Evolutionary conservation across 2,888 invertebrate species (phyloP), one percentile per base, ranked within the genome.

Genomic region (Linnaemya vulpina): DNA sequence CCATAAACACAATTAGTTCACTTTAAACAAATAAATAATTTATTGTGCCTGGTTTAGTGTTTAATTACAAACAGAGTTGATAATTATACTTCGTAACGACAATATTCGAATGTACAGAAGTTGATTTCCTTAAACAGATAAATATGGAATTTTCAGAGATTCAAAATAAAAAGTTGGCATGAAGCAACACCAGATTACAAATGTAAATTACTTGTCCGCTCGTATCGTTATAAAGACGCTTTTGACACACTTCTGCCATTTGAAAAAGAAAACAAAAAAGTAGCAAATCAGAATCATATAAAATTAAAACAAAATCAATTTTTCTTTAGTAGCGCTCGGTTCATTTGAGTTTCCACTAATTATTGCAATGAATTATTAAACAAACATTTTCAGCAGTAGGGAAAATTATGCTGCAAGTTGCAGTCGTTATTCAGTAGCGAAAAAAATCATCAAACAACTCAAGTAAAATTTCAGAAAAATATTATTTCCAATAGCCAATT

Each of bases 1-100:
- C 84, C 79, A 71, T 79, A 80, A 75, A 75, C 9, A 40, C 46
- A 60, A 49, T 77, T 62, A 71, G 43, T 35, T 62, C 43, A 60
- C 74, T 68, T 67, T 7, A 43, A 30, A 30, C 53, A 43, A 63
- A n/a, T 62, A 71, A 53, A 53, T 63, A 71, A 63, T 71, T 63
- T 43, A 63, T 63, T 20, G 53, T 15, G 20, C 17, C 62, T 63
- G 17, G 40, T 62, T 78, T 70, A 17, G 70, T 70, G 17, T 63
- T 20, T 63, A 70, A 70, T 53, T 62, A 43, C 62, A 62, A 70
- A 62, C 71, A 78, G 63, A 78, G 53, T 49, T 30, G 63, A 71
- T 62, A 78, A 78, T 70, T 49, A 60, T 7, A 60, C 49, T 25
- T 60, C 46, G 13, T 49, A 58, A 11, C 55, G 38, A 20, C 10